Evolutionary conservation across 2,113 vertebrate genomes (phyloP).

Genomic region (Fregata magnificens): DNA sequence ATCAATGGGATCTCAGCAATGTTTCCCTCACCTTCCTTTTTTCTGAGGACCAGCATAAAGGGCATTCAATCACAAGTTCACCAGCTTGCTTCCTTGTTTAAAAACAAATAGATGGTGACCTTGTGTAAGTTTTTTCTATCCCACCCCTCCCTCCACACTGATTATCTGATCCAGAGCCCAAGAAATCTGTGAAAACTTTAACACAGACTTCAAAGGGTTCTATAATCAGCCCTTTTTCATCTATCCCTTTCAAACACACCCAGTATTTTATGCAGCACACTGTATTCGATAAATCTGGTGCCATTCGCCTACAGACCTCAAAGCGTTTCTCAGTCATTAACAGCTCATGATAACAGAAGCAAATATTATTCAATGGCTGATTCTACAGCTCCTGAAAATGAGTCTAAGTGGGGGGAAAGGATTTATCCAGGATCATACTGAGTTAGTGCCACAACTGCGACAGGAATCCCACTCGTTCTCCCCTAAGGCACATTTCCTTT

Average conservation of each 20-base stretch:
- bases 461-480: background rate
- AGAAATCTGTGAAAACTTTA: background rate
- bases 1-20: background rate
- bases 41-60: background rate
- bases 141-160: background rate
- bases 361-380: background rate
- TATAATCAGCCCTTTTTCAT: background rate
- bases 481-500: background rate
- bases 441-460: background rate
- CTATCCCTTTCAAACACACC: background rate
- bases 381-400: background rate
- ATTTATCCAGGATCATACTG: background rate
- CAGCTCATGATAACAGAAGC: background rate
- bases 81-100: background rate
- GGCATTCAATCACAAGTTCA: background rate
- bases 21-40: background rate
- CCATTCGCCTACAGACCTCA: background rate
- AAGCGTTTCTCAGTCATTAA: background rate
- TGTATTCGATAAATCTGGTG: background rate
- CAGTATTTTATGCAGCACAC: background rate
- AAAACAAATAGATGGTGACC: background rate
- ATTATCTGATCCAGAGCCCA: background rate
- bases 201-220: background rate
- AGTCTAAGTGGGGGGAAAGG: background rate
- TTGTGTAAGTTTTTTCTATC: background rate